Conservation (phyloP, 2,797 vertebrate species). For the Eulemur albifrons region DNA sequence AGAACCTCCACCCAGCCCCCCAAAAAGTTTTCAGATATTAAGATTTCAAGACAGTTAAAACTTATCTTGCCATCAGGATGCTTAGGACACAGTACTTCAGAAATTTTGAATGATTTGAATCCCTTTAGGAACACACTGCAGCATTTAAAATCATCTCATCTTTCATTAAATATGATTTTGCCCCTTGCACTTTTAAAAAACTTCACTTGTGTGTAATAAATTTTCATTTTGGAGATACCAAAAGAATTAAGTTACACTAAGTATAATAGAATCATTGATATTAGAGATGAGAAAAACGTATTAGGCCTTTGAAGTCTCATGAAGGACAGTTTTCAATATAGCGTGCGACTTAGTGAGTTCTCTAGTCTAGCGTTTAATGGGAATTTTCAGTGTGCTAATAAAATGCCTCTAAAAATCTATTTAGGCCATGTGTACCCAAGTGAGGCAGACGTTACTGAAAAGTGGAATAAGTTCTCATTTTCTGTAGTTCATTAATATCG, state of each 20-base stretch:
- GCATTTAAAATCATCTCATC: constrained; percentile 67
- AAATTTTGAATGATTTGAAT: constrained; percentile 56
- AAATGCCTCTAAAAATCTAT: constrained; percentile 68
- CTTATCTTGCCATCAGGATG: constrained; percentile 47
- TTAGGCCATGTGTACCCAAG: constrained; percentile 56
- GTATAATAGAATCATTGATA: constrained; percentile 65
- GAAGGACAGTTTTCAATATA: constrained; percentile 64
- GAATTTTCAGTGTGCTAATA: constrained; percentile 73
- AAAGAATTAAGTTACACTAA: constrained; percentile 67
- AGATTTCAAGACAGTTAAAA: constrained; percentile 65
- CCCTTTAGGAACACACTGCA: constrained; percentile 65
- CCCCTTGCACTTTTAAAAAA: constrained; percentile 56
- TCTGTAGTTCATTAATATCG: constrained; percentile 47
- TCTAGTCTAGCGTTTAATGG: constrained; percentile 68
- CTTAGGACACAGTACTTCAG: constrained; percentile 51
- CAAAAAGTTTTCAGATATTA: constrained; percentile 30
- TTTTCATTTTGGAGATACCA: constrained; percentile 63
- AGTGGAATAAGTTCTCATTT: constrained; percentile 41
- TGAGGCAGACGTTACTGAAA: constrained; percentile 49
- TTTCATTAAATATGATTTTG: constrained; percentile 73
- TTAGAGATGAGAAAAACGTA: constrained; percentile 67
- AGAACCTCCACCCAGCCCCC: background rate
- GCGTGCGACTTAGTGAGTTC: constrained; percentile 41
- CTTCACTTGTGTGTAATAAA: constrained; percentile 50
- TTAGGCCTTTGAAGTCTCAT: constrained; percentile 52